phyloP scores from a whole-genome alignment of 1,140 invertebrate genomes.

The Drosophila nikananu region DNA sequence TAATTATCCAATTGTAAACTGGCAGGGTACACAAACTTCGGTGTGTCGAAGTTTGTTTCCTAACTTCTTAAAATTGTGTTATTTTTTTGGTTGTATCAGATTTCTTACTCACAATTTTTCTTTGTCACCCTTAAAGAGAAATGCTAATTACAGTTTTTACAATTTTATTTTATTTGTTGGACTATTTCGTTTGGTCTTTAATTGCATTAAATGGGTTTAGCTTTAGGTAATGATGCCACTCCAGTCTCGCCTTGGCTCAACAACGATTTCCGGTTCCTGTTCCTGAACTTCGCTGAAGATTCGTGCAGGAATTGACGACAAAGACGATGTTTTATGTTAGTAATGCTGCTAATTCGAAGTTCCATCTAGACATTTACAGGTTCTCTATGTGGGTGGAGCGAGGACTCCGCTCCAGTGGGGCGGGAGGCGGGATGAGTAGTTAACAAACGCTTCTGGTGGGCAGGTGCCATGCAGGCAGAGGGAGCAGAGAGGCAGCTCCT shows the following conservation, averaged over 20 bases:
- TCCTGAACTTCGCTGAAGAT: constrained; percentile 93
- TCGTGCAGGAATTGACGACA: constrained; percentile 93
- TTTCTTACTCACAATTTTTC: not conserved
- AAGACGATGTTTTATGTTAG: constrained; percentile 20
- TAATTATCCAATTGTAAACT: no score
- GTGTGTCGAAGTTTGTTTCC: no score
- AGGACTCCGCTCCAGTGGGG: not conserved
- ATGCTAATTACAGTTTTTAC: constrained; percentile 9
- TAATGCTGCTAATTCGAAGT: constrained; percentile 43
- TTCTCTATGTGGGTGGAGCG: constrained; percentile 7
- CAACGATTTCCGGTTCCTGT: constrained; percentile 94
- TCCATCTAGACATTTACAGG: constrained; percentile 55
- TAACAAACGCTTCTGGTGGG: constrained; percentile 23
- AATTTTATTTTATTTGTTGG: constrained; percentile 29
- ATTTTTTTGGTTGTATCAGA: no score
- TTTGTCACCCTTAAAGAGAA: no score
- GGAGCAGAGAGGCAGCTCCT: not conserved
- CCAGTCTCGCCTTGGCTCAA: constrained; percentile 88
- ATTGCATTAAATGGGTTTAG: constrained; percentile 17
- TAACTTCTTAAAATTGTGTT: no score
- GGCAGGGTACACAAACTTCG: no score
- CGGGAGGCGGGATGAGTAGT: constrained; percentile 4
- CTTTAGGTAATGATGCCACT: constrained; percentile 56
- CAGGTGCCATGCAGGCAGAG: constrained; percentile 1
- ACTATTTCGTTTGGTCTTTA: constrained; percentile 56